Evolutionary conservation across 2,888 invertebrate species (phyloP).

Genomic region (Escarpia spicata): DNA sequence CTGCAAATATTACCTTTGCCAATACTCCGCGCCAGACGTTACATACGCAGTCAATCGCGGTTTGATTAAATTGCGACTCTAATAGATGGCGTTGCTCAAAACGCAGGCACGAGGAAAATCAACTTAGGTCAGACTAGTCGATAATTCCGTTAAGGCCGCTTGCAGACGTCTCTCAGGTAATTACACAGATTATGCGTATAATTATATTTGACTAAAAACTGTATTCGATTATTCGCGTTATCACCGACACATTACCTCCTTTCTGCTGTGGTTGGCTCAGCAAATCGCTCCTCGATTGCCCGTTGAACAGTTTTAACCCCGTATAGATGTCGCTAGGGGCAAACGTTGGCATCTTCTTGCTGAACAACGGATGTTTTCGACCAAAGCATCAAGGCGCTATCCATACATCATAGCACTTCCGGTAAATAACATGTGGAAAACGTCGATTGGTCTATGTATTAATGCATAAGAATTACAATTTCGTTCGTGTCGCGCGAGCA

Average conservation of each 20-base stretch:
- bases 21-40: no score
- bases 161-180: neutral
- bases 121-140: neutral
- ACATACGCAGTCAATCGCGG: neutral
- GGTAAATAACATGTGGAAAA: neutral
- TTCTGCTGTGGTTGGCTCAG: neutral
- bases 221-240: neutral
- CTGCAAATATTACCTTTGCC: no score
- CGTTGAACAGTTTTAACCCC: neutral
- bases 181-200: neutral
- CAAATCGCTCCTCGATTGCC: neutral
- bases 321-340: neutral
- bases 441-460: no score
- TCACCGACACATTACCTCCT: neutral
- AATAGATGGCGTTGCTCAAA: neutral
- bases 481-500: no score
- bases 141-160: neutral
- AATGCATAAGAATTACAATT: no score
- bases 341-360: neutral
- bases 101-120: neutral
- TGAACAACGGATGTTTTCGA: neutral
- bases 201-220: neutral
- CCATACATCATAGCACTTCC: neutral
- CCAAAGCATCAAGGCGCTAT: neutral
- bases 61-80: neutral